These are phyloP conservation scores for Lampropteryx suffumata DNA, from an alignment of 2,888 invertebrate species.

Conservation along the genomic window DNA sequence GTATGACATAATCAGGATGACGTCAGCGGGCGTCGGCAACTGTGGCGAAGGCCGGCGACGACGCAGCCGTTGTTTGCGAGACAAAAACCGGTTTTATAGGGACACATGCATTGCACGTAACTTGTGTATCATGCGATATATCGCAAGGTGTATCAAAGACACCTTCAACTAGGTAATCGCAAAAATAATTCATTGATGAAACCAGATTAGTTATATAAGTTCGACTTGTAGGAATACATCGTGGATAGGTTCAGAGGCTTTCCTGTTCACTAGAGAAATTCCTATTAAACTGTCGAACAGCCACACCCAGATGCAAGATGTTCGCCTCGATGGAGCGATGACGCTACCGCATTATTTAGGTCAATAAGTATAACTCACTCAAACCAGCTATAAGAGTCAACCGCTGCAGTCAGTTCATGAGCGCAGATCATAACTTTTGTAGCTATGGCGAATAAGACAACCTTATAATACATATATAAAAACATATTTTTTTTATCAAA, in stretches of 20 bases:
- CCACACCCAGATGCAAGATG: conserved; percentile 63
- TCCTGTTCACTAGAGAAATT: background rate
- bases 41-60: conserved; percentile 69
- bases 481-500: too few species aligned
- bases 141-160: conserved; percentile 19
- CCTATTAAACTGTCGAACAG: conserved; percentile 35
- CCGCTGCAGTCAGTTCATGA: conserved; percentile 31
- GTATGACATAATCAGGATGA: conserved; percentile 78
- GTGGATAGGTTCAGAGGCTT: too few species aligned
- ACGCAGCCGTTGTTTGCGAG: conserved; percentile 57
- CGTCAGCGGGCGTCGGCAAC: conserved; percentile 77
- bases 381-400: conserved; percentile 64
- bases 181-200: background rate
- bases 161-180: background rate
- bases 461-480: too few species aligned
- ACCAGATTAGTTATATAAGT: too few species aligned
- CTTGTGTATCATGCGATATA: conserved; percentile 44
- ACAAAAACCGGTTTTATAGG: conserved; percentile 62
- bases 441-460: background rate
- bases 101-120: conserved; percentile 60
- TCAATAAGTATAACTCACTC: conserved; percentile 61
- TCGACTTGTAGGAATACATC: too few species aligned
- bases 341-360: conserved; percentile 73
- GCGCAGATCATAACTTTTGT: conserved; percentile 1
- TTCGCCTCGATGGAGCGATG: conserved; percentile 57